A percentile compares a stretch with the other conserved stretches of the same genome.
Evolutionary conservation across 2,113 vertebrate species (phyloP).

Genomic region (Guaruba guarouba): DNA sequence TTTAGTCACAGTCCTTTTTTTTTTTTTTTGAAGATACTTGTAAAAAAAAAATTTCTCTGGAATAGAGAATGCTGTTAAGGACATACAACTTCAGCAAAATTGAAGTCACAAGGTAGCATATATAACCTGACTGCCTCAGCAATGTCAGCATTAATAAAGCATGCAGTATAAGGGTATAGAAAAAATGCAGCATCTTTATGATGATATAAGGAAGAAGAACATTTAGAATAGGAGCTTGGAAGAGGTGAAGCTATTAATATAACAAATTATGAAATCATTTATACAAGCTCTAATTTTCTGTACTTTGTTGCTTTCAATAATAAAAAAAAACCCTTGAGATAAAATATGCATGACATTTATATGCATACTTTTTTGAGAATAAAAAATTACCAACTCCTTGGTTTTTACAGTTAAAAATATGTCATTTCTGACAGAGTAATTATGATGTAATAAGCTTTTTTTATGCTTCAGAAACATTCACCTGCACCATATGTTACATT

Average conservation of each 20-base stretch:
- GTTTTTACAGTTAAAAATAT: background rate
- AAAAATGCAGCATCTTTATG: background rate
- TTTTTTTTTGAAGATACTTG: background rate
- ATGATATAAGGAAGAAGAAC: background rate
- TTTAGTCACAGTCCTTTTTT: background rate
- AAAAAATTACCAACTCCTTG: background rate
- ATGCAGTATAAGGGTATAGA: background rate
- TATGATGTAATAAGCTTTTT: background rate
- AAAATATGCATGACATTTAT: background rate
- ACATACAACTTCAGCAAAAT: background rate
- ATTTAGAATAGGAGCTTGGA: background rate
- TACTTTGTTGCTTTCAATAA: background rate
- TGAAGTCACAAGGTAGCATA: background rate
- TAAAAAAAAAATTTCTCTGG: background rate
- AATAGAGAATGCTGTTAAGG: background rate
- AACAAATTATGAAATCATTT: background rate
- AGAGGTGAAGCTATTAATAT: background rate
- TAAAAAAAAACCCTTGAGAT: background rate
- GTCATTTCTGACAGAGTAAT: background rate
- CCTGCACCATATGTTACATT: background rate
- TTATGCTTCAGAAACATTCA: background rate
- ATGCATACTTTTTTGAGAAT: background rate
- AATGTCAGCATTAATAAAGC: background rate
- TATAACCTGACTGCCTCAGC: background rate
- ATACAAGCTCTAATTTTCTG: background rate